Evolutionary conservation across 2,888 invertebrate genomes (phyloP), one percentile per base, ranked within the genome.

Genomic region (Cerceris rybyensis): DNA sequence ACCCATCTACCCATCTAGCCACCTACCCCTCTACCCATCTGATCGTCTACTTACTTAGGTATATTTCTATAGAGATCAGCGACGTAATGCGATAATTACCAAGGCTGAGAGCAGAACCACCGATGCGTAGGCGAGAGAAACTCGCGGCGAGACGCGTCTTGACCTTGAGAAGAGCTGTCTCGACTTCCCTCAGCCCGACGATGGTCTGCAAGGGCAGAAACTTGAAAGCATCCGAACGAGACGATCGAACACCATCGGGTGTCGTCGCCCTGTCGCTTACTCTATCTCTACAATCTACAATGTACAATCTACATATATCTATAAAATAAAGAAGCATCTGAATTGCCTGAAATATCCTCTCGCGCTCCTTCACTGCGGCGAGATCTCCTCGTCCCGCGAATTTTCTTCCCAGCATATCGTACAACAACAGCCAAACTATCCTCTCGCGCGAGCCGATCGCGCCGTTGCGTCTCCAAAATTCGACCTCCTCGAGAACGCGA

Each of bases 131-230:
- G 78, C 96, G 94, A 0, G 97, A 95, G 55, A 97, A 94, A 0
- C 96, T 95, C 0, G 97, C 97, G 0, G 96, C 96, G 49, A 97
- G 93, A 81, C 95, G 95, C 0, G 96, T 94, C 68, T 95, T 94
- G 84, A 94, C 94, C 8, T 93, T 90, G 95, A 96, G 95, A 11
- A 97, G 92, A 1, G 94, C 93, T 8, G 93, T 92, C 83, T 97
- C 96, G 0, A 96, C 94, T 0, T 94, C 94, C 49, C 93, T 90
- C 75, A 94, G 93, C 1, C 88, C 90, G 0, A 88, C 90, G 0
- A 88, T 89, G 6, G 80, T 70, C 57, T 81, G 69, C 52, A 88
- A 52, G 13, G 6, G 7, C 49, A 13, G 8, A 17, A 7, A 7
- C 52, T 52, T 52, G 28, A 28, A 1, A 28, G 4, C 2, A 28